Base-by-base conservation (phyloP, 1,140 invertebrate species). In the Philotrypesis tridentata region DNA sequence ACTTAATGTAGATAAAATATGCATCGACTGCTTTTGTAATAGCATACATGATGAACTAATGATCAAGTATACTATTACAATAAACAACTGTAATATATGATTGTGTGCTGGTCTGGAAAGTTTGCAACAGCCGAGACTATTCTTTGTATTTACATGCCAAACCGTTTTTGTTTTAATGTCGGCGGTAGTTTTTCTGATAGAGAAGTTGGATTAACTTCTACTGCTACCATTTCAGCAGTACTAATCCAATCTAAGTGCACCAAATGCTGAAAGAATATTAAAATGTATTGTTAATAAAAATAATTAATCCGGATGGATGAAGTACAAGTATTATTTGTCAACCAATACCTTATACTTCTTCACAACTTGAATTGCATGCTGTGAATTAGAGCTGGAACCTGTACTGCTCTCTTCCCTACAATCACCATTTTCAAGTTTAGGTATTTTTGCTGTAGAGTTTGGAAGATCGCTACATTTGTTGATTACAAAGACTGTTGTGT, bases 171-270 rank as follows among this genome's bases (percentile, higher is more conserved):
- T 84, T 92, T 92, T 23, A 95, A 91, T 4, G 93, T 92, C 17
- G 93, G 92, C 33, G 95, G 95, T 82, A 96, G 88, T 83, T 93
- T 91, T 82, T 94, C 93, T 7, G 92, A 86, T 7, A 96, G 87
- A 25, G 92, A 90, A 23, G 93, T 88, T 11, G 95, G 95, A 87
- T 94, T 94, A 8, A 95, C 93, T 89, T 95, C 95, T 29, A 96
- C 93, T 21, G 93, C 93, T 3, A 96, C 92, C 83, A 96, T 85
- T 92, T 95, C 95, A 80, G 93, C 90, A 48, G 92, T 85, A 63
- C 89, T 92, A 25, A 96, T 82, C 87, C 92, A 93, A 33, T 90
- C 92, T 14, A 95, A 87, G 85, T 94, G 92, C 14, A 95, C 91
- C 70, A 96, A 89, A 89, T 95, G 94, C 95, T 96, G 87, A 25